These are phyloP conservation scores for Calcarius lapponicus DNA, from an alignment of 2,797 vertebrate species.

Conservation along the genomic window DNA sequence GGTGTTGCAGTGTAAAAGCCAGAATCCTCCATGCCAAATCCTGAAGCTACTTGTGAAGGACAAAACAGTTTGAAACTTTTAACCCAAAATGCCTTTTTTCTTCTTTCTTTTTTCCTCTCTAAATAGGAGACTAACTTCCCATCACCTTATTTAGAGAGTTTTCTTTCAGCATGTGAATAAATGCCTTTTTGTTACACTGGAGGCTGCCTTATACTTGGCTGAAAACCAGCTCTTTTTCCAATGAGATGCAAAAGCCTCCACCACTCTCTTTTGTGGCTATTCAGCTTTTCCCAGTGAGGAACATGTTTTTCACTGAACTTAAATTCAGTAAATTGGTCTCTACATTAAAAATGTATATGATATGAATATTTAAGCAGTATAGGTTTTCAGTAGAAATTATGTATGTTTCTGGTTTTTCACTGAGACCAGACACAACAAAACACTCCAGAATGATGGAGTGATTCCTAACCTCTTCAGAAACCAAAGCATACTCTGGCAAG, in stretches of 20 bases:
- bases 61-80: neutral
- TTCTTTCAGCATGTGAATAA: neutral
- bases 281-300: neutral
- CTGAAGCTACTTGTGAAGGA: neutral
- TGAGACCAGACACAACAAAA: neutral
- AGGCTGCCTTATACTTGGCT: neutral
- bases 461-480: neutral
- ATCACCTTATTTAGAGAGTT: neutral
- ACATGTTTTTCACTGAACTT: neutral
- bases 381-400: neutral
- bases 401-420: neutral
- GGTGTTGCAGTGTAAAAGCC: neutral
- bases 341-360: neutral
- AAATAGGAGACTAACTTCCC: neutral
- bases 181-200: neutral
- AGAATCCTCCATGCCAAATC: neutral
- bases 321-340: neutral
- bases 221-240: neutral
- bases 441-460: neutral
- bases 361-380: neutral
- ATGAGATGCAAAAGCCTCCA: neutral
- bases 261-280: neutral
- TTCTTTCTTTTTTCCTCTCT: rapidly evolving
- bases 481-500: neutral
- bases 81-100: rapidly evolving